Evolutionary conservation across 2,888 invertebrate genomes (phyloP).

Genomic region (Lepidochitona cinerea): DNA sequence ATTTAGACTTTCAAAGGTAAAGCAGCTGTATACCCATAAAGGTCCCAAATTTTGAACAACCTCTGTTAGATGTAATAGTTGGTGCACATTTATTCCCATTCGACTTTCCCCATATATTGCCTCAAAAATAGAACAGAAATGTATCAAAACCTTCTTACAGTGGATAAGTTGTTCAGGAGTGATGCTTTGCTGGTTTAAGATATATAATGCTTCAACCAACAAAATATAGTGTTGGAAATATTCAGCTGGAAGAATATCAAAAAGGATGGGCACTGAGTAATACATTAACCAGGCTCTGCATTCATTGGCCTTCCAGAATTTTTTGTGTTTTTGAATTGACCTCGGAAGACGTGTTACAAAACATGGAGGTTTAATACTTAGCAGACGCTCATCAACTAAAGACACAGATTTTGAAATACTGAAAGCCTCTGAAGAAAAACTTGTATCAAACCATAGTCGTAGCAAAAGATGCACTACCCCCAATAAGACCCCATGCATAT

Average conservation of each 20-base stretch:
- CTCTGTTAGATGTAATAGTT: conserved; percentile 23
- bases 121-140: conserved; percentile 20
- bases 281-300: conserved; percentile 30
- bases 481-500: conserved; percentile 32
- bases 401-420: conserved; percentile 7
- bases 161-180: conserved; percentile 8
- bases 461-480: conserved; percentile 31
- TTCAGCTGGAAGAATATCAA: conserved; percentile 19
- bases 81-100: conserved; percentile 31
- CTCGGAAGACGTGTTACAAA: conserved; percentile 23
- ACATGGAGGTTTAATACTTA: conserved; percentile 26
- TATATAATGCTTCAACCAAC: conserved; percentile 25
- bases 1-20: conserved; percentile 32
- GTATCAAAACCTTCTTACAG: conserved; percentile 19
- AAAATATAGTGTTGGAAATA: conserved; percentile 26
- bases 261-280: conserved; percentile 25
- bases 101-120: conserved; percentile 28
- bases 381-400: neutral
- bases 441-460: conserved; percentile 23
- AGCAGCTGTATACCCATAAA: conserved; percentile 29
- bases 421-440: conserved; percentile 14
- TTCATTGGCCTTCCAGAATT: conserved; percentile 31
- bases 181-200: conserved; percentile 13
- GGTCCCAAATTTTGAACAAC: conserved; percentile 25
- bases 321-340: conserved; percentile 22